A percentile compares a stretch with the other conserved stretches of the same genome.
These are phyloP conservation scores for Carollia perspicillata DNA, from an alignment of 2,113 vertebrate species.

Conservation along the genomic window DNA sequence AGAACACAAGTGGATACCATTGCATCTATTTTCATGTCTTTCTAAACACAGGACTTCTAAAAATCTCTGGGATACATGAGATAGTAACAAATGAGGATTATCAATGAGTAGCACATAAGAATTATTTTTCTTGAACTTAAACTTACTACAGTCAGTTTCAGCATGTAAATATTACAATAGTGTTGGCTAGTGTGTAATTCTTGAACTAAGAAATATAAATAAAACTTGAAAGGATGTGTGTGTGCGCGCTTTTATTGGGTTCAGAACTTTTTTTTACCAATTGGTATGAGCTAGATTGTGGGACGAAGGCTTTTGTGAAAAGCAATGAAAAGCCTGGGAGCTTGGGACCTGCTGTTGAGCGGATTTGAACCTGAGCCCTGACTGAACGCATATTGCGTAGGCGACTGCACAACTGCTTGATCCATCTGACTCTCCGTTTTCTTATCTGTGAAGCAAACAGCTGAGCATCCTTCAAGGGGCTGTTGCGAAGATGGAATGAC, in stretches of 20 bases:
- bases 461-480: not conserved
- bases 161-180: constrained; percentile 92
- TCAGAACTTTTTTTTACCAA: constrained; percentile 35
- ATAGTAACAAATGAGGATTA: constrained; percentile 84
- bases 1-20: constrained; percentile 85
- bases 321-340: not conserved
- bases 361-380: not conserved
- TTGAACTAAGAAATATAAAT: constrained; percentile 90
- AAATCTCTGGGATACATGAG: constrained; percentile 86
- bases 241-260: constrained; percentile 75
- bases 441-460: not conserved
- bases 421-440: not conserved
- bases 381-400: not conserved
- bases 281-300: not conserved
- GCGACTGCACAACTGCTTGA: not conserved
- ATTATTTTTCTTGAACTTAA: constrained; percentile 92
- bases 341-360: not conserved
- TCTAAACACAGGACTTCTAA: constrained; percentile 84
- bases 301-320: not conserved
- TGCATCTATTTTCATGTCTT: constrained; percentile 86
- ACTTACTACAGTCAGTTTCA: constrained; percentile 89
- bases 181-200: constrained; percentile 92
- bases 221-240: constrained; percentile 82
- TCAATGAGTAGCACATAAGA: constrained; percentile 90
- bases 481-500: not conserved